Evolutionary conservation across 2,888 invertebrate species (phyloP), one percentile per base, ranked within the genome.

Genomic region (Galeopsomyia nigrocyanea): DNA sequence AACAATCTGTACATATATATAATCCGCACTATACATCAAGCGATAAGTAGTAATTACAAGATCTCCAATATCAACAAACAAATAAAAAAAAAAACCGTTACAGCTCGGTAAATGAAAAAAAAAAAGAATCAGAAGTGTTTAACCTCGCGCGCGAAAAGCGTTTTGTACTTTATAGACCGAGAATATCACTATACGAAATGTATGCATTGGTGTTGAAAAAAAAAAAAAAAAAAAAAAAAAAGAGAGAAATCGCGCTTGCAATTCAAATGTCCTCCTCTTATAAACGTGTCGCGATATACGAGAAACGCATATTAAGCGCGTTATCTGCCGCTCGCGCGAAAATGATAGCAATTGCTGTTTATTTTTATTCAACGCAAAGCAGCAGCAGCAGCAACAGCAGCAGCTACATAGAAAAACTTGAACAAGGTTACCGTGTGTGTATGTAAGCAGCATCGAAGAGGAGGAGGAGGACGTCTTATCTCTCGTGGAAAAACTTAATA

Each of bases 91-190:
- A 3, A 39, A 13, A 1, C 39, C 7, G 39, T 39, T 39, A 7
- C 10, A 39, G 10, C 7, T 26, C 26, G 26, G 39, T 10, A 39
- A 31, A 7, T 5, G 7, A 31, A 31, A 31, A 5, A 31, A 31
- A 31, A 31, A 13, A 39, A 39, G 10, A 13, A 10, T 7, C 10
- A 10, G 13, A 39, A 39, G 79, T 79, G 13, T 13, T 39, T 10
- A 39, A 39, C 7, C 39, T 39, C 39, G 39, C 77, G 78, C 67
- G 76, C 76, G 39, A 39, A 39, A 10, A 39, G 39, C 39, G 10
- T 7, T 26, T 26, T 39, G 39, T 39, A 39, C 10, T 39, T 39
- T 39, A 39, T 39, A 39, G 39, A 39, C 5, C 39, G 39, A 39
- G 39, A 39, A 39, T 39, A 39, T 39, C 39, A 39, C 39, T n/a